Evolutionary conservation across 1,140 invertebrate genomes (phyloP), one percentile per base, ranked within the genome.

Genomic region (Trachymyrmex cornetzi): DNA sequence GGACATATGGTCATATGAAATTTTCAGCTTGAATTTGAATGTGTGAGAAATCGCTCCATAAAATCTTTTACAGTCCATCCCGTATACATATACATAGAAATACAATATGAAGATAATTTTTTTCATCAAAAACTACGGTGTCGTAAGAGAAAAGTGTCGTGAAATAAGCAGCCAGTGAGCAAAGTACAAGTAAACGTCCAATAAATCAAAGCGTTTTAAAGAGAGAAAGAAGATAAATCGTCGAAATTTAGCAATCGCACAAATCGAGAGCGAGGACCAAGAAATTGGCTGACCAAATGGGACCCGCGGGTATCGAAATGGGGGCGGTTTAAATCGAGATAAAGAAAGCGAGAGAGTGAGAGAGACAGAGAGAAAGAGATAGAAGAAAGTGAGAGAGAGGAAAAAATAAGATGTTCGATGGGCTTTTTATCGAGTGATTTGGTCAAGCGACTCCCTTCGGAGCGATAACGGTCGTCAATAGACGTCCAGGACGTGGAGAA

Each of bases 361-460:
- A 79, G n/a, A 38, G 38, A 38, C 64, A 59, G 69, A 77, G 88
- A 91, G 89, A 91, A n/a, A n/a, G n/a, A n/a, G n/a, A n/a, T n/a
- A n/a, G n/a, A n/a, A n/a, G 91, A 91, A 30, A 66, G 44, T 4
- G 61, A 34, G 27, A 22, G 44, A 30, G 27, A 66, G 24, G 30
- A 34, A 91, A 90, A 91, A 92, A 91, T 90, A 86, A 90, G 89
- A 82, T 89, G 91, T 85, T 86, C 82, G 90, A 94, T 92, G 90
- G 92, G 88, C 85, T 92, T 93, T 94, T 94, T 93, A 93, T 93
- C 91, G 93, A 92, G 87, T 91, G 89, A 92, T 94, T 94, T 92
- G 92, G 92, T 93, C 91, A 92, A 94, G 93, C 89, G 89, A 92
- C 92, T 93, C 93, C 94, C 93, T 77, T 87, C 59, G 93, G 93